These are phyloP conservation scores for Phataginus tetradactyla DNA, from an alignment of 2,797 vertebrate genomes.

Conservation along the genomic window DNA sequence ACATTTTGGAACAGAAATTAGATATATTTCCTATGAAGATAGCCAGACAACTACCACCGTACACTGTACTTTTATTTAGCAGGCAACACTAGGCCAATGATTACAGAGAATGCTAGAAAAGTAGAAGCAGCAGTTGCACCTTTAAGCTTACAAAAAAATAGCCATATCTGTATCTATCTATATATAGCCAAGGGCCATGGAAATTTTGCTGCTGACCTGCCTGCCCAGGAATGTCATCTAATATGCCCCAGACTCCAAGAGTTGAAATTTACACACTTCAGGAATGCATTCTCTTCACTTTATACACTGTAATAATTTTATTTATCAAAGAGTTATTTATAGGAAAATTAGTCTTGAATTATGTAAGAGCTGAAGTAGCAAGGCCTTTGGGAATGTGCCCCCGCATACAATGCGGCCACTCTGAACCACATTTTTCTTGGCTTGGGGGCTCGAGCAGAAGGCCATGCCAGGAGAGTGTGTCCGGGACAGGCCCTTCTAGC, in stretches of 20 bases:
- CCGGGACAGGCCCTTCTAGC: constrained; percentile 38
- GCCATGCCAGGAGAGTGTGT: constrained; percentile 5
- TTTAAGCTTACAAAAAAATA: not conserved
- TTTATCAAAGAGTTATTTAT: constrained; percentile 65
- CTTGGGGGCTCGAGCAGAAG: not conserved
- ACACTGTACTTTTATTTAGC: not conserved
- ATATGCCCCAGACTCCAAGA: not conserved
- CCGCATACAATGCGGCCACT: constrained; percentile 29
- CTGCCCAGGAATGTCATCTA: not conserved
- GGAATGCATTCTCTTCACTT: constrained; percentile 38
- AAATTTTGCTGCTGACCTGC: constrained; percentile 3
- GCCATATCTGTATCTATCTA: no score
- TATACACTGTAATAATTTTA: constrained; percentile 44
- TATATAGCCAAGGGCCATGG: not conserved
- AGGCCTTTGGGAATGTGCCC: constrained; percentile 46
- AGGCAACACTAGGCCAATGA: not conserved
- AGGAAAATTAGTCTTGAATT: constrained; percentile 56
- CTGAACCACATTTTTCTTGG: not conserved
- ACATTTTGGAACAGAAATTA: not conserved
- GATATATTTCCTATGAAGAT: not conserved
- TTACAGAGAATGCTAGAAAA: not conserved
- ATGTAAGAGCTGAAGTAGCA: constrained; percentile 59
- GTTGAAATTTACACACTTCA: constrained; percentile 35
- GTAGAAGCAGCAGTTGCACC: not conserved
- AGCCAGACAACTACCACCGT: not conserved